Percentiles rank a stretch among this genome's conserved stretches.
phyloP scores from a whole-genome alignment of 2,888 invertebrate species.

The Nowickia ferox region DNA sequence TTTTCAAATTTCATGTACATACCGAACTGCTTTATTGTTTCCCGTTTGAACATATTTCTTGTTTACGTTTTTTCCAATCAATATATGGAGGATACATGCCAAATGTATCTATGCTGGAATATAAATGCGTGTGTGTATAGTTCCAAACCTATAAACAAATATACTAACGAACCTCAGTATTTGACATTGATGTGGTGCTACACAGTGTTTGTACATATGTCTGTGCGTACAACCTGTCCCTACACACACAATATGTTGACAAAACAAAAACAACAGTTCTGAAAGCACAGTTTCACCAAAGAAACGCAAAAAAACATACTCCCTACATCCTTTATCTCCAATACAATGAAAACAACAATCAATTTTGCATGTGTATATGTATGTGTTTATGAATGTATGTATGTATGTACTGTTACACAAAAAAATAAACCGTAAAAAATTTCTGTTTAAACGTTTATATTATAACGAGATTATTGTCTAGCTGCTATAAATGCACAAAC shows the following conservation, averaged over 20 bases:
- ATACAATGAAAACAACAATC: not conserved
- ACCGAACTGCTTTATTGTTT: slow-evolving; percentile 13
- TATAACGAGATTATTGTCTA: slow-evolving; percentile 50
- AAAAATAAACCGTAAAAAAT: not conserved
- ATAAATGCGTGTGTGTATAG: not conserved
- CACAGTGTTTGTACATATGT: slow-evolving; percentile 46
- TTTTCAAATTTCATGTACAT: slow-evolving; percentile 26
- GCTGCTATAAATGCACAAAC: not conserved
- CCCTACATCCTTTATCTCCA: not conserved
- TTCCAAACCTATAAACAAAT: slow-evolving; percentile 34
- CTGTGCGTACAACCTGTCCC: slow-evolving; percentile 9
- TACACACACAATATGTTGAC: slow-evolving; percentile 62
- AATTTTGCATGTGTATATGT: no score
- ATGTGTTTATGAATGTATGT: no score
- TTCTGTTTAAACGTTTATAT: slow-evolving; percentile 34
- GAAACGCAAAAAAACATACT: not conserved
- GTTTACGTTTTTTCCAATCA: slow-evolving; percentile 18
- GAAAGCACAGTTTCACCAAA: slow-evolving; percentile 30
- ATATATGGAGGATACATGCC: slow-evolving; percentile 1
- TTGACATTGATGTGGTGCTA: slow-evolving; percentile 62
- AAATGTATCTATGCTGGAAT: slow-evolving; percentile 7
- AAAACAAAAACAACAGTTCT: slow-evolving; percentile 46
- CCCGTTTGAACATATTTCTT: slow-evolving; percentile 9
- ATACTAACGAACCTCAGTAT: slow-evolving; percentile 61
- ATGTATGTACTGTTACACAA: slow-evolving; percentile 28